Conservation (phyloP, 2,797 vertebrate genomes). For the Gymnothorax javanicus region DNA sequence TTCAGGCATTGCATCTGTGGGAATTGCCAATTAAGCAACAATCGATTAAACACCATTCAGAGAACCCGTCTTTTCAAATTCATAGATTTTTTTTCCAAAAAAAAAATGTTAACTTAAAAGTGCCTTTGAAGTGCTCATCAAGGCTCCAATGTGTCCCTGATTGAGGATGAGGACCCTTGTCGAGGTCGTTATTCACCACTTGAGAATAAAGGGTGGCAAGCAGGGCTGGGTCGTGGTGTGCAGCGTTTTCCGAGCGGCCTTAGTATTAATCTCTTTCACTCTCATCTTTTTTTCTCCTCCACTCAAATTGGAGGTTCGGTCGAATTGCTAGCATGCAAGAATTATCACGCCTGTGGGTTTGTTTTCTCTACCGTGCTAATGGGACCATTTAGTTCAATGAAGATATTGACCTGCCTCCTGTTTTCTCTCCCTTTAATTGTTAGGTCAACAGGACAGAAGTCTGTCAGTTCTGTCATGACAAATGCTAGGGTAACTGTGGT, state of each 20-base stretch:
- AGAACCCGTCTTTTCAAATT: constrained; percentile 34
- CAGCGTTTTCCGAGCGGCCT: background rate
- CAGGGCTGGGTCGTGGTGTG: background rate
- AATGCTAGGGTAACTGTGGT: background rate
- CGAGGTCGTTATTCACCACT: constrained; percentile 11
- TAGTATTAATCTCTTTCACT: background rate
- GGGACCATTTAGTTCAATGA: background rate
- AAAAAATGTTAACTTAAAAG: constrained; percentile 12
- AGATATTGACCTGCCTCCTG: background rate
- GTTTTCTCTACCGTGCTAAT: background rate
- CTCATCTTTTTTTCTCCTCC: background rate
- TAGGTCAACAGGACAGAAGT: background rate
- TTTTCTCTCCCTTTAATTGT: background rate
- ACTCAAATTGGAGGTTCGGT: background rate
- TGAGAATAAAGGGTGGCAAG: background rate
- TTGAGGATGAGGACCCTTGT: constrained; percentile 30
- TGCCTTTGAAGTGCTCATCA: constrained; percentile 40
- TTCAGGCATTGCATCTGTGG: constrained; percentile 41
- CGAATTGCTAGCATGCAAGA: too few relatives aligned
- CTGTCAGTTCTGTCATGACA: background rate
- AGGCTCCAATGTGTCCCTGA: constrained; percentile 32
- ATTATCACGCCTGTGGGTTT: background rate
- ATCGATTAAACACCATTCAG: constrained; percentile 55
- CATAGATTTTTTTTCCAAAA: constrained; percentile 16
- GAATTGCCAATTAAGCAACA: constrained; percentile 51